These are phyloP conservation scores for Coracias cyanogaster DNA, from an alignment of 2,797 vertebrate species.

Conservation along the genomic window DNA sequence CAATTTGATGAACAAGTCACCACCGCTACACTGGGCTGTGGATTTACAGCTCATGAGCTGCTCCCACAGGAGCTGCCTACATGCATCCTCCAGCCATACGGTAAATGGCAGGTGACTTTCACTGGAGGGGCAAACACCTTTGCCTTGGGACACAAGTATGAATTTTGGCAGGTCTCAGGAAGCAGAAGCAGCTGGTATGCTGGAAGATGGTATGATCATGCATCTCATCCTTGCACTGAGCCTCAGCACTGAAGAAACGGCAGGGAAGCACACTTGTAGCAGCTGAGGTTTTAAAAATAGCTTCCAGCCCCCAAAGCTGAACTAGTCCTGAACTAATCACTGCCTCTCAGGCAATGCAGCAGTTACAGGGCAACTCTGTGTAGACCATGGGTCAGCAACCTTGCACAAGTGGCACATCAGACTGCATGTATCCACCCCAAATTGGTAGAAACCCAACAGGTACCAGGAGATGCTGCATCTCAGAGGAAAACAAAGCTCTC, in stretches of 20 bases:
- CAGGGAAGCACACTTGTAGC: neutral
- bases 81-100: rapidly evolving
- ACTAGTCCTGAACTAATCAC: neutral
- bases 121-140: neutral
- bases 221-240: neutral
- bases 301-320: neutral
- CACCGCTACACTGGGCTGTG: rapidly evolving
- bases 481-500: neutral
- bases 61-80: neutral
- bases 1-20: neutral
- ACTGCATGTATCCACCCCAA: neutral
- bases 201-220: neutral
- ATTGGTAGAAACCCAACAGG: neutral
- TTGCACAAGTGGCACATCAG: neutral
- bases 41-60: neutral
- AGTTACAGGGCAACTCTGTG: neutral
- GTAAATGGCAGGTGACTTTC: neutral
- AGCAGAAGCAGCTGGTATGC: neutral
- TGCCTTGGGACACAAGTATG: neutral
- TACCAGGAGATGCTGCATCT: neutral
- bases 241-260: neutral
- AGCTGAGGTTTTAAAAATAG: conserved; percentile 21
- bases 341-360: neutral
- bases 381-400: neutral
- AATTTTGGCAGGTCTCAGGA: neutral